These are phyloP conservation scores for Hydractinia symbiolongicarpus DNA, from an alignment of 30 jellyfish, hydroid and myxozoan genomes.

Conservation along the genomic window DNA sequence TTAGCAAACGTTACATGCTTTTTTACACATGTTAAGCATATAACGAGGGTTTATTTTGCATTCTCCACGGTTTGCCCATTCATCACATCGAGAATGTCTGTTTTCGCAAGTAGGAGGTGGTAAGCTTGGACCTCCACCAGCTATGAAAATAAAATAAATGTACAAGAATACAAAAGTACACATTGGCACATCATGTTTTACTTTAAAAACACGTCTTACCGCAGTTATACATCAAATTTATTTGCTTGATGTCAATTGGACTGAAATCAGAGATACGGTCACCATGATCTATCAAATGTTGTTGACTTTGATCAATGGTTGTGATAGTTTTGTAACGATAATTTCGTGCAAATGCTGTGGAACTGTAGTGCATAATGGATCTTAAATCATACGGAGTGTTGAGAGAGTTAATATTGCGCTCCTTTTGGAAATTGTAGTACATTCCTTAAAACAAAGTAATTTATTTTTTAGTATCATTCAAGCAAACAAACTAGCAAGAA, in stretches of 20 bases:
- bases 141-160: too few relatives aligned
- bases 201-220: slow-evolving; percentile 1
- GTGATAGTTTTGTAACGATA: slow-evolving; percentile 2
- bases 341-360: slow-evolving; percentile 24
- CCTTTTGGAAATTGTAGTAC: slow-evolving; percentile 19
- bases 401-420: slow-evolving; percentile 15
- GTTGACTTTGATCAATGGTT: slow-evolving; percentile 21
- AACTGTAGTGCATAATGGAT: slow-evolving; percentile 18
- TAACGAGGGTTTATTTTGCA: slow-evolving; percentile 10
- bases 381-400: slow-evolving; percentile 22
- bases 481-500: neutral
- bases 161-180: too few relatives aligned
- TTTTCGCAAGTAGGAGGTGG: neutral
- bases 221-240: slow-evolving; percentile 20
- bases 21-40: neutral
- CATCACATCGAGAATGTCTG: neutral
- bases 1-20: neutral
- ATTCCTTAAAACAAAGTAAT: neutral
- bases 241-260: slow-evolving; percentile 12
- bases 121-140: too few relatives aligned
- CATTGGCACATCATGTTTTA: too few relatives aligned
- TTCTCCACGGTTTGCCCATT: slow-evolving; percentile 13
- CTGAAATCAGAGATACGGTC: neutral
- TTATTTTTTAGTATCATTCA: neutral
- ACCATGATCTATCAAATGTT: slow-evolving; percentile 13